phyloP scores from a whole-genome alignment of 2,113 vertebrate species.

The Uria aalge region DNA sequence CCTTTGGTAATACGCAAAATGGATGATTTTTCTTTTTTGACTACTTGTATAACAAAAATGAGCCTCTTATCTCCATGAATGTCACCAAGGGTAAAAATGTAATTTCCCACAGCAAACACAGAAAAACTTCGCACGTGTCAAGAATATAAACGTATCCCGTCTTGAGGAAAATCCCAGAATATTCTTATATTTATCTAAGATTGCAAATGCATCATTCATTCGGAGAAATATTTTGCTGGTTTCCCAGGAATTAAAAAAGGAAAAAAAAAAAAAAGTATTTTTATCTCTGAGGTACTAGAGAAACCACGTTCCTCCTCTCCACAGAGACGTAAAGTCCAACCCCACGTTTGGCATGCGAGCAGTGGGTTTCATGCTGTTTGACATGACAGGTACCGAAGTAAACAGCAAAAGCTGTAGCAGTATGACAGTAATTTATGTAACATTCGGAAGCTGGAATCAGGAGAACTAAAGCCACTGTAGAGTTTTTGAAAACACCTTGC shows the following conservation, averaged over 20 bases:
- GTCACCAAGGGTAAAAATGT: neutral
- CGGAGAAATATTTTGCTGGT: neutral
- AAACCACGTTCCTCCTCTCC: neutral
- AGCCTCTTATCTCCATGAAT: neutral
- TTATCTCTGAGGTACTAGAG: neutral
- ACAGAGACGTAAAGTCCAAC: neutral
- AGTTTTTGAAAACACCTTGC: neutral
- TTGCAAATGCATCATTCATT: neutral
- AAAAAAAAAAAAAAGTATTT: neutral
- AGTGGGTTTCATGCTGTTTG: neutral
- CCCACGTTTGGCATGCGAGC: accelerated
- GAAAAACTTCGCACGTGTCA: neutral
- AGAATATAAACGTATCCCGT: neutral
- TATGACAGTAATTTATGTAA: neutral
- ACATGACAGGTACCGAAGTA: neutral
- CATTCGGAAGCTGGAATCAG: neutral
- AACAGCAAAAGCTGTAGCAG: neutral
- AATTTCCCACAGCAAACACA: neutral
- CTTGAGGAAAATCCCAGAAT: neutral
- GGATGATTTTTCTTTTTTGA: neutral
- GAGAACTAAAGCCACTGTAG: neutral
- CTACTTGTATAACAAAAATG: neutral
- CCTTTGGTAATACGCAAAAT: neutral
- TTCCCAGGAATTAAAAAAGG: neutral
- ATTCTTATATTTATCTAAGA: neutral